Conservation (phyloP, 2,113 vertebrate genomes). For the Columbina picui region DNA sequence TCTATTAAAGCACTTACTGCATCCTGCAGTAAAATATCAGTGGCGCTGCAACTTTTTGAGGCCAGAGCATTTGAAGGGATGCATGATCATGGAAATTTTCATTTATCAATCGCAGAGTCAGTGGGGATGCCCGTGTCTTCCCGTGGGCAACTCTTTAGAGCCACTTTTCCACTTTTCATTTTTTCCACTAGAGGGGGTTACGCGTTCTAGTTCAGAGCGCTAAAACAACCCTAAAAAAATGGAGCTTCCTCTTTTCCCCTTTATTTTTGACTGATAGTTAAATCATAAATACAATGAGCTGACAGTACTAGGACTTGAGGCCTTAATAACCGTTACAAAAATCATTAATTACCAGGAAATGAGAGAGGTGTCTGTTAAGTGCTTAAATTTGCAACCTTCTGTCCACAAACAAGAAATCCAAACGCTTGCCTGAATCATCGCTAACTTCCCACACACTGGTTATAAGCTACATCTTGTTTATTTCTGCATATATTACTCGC, state of each 20-base stretch:
- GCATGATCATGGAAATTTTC: background rate
- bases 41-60: constrained; percentile 17
- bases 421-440: constrained; percentile 28
- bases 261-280: constrained; percentile 55
- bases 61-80: background rate
- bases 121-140: background rate
- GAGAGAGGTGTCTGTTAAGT: constrained; percentile 46
- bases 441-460: constrained; percentile 43
- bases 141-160: background rate
- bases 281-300: constrained; percentile 39
- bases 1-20: constrained; percentile 78
- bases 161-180: background rate
- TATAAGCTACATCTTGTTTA: constrained; percentile 59
- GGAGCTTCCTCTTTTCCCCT: constrained; percentile 12
- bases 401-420: constrained; percentile 47
- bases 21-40: constrained; percentile 71
- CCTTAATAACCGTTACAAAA: constrained; percentile 50
- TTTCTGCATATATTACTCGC: constrained; percentile 55
- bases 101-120: background rate
- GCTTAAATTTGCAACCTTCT: constrained; percentile 53
- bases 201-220: constrained; percentile 15
- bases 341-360: constrained; percentile 60
- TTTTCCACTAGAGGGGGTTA: constrained; percentile 79
- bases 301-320: background rate
- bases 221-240: background rate